Conservation (phyloP, 2,888 invertebrate species). For the Calliphora vomitoria region DNA sequence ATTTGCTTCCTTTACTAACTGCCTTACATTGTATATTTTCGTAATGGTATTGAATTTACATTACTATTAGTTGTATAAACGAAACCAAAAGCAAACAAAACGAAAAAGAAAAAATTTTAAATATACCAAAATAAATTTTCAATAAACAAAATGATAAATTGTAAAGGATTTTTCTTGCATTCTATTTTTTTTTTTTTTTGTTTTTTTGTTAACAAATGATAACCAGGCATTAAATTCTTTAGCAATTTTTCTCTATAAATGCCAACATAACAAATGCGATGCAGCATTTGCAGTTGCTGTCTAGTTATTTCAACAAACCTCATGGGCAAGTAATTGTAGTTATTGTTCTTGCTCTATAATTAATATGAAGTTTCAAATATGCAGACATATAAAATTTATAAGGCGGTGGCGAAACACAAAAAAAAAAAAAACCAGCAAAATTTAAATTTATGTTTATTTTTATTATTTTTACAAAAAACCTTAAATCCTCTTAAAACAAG, state of each 20-base stretch:
- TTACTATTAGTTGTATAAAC: slow-evolving; percentile 55
- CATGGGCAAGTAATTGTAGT: neutral
- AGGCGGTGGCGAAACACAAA: neutral
- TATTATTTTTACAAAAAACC: slow-evolving; percentile 22
- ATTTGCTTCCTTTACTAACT: slow-evolving; percentile 24
- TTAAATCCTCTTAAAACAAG: slow-evolving; percentile 55
- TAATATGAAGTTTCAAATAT: slow-evolving; percentile 35
- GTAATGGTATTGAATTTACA: slow-evolving; percentile 50
- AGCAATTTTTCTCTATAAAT: neutral
- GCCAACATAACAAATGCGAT: no score
- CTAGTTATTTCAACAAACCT: neutral
- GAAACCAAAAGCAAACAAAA: slow-evolving; percentile 12
- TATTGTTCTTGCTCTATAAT: slow-evolving; percentile 2
- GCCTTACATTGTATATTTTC: neutral
- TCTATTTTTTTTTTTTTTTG: slow-evolving; percentile 25
- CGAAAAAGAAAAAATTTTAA: neutral
- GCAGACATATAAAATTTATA: slow-evolving; percentile 10
- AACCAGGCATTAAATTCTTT: slow-evolving; percentile 29
- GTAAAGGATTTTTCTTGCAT: slow-evolving; percentile 39
- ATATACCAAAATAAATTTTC: slow-evolving; percentile 56
- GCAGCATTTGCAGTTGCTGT: neutral
- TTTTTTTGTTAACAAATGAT: slow-evolving; percentile 14
- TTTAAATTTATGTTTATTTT: neutral
- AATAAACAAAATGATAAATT: slow-evolving; percentile 70
- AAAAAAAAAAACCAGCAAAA: no score